phyloP scores from a whole-genome alignment of 2,113 vertebrate genomes.

The Ictidomys tridecemlineatus region DNA sequence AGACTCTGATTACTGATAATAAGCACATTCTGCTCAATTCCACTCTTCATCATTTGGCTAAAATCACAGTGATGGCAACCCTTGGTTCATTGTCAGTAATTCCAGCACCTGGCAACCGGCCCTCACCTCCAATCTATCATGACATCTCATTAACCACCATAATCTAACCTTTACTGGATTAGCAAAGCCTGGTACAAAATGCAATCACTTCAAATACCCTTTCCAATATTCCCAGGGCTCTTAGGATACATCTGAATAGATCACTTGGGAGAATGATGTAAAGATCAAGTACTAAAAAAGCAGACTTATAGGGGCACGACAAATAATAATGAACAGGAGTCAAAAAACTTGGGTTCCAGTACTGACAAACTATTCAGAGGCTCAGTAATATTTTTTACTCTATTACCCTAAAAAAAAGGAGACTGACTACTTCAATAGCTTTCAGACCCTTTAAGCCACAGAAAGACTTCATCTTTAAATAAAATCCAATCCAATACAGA shows the following conservation, averaged over 20 bases:
- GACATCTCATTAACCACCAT: neutral
- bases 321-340: neutral
- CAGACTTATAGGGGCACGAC: neutral
- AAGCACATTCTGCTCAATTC: constrained; percentile 37
- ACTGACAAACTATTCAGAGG: neutral
- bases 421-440: neutral
- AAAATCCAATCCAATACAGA: constrained; percentile 10
- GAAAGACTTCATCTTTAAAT: neutral
- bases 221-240: neutral
- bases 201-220: neutral
- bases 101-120: neutral
- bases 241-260: neutral
- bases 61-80: neutral
- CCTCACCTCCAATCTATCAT: neutral
- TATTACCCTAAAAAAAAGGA: neutral
- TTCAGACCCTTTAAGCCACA: neutral
- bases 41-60: constrained; percentile 40
- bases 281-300: neutral
- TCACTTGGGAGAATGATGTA: neutral
- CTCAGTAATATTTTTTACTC: neutral
- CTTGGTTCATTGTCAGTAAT: neutral
- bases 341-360: neutral
- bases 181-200: neutral
- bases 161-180: neutral
- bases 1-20: constrained; percentile 49